Evolutionary conservation across 1,140 invertebrate species (phyloP).

Genomic region (Choristoneura fumiferana): DNA sequence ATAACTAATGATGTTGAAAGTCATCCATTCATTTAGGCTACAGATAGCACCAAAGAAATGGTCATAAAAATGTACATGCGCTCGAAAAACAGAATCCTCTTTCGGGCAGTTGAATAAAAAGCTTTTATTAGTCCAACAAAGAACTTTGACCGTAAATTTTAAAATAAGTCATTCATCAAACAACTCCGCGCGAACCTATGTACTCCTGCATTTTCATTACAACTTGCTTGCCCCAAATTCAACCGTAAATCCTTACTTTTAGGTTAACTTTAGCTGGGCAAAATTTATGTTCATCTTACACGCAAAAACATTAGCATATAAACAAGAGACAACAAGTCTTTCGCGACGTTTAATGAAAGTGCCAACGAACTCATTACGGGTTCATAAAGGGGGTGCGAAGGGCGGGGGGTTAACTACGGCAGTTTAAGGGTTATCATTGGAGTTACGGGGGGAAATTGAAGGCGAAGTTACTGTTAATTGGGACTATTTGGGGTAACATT

Average conservation of each 20-base stretch:
- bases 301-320: conserved; percentile 53
- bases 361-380: conserved; percentile 40
- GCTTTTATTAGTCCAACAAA: conserved; percentile 8
- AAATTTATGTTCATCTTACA: conserved; percentile 19
- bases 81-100: too few relatives aligned
- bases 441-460: neutral
- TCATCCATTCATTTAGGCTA: too few relatives aligned
- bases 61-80: too few relatives aligned
- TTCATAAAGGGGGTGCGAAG: conserved; percentile 27
- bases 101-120: neutral
- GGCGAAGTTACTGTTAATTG: conserved; percentile 1
- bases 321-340: conserved; percentile 37
- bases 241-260: neutral
- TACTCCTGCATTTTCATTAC: neutral
- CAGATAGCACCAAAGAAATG: too few relatives aligned
- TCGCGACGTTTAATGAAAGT: conserved; percentile 42
- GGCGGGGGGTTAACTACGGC: neutral
- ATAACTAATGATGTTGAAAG: too few relatives aligned
- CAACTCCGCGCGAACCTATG: conserved; percentile 2
- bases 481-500: too few relatives aligned
- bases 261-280: neutral
- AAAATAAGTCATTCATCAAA: conserved; percentile 12
- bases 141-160: conserved; percentile 9
- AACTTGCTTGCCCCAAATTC: neutral
- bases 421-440: conserved; percentile 11